Evolutionary conservation across 2,797 vertebrate genomes (phyloP).

Genomic region (Lepilemur ruficaudatus): DNA sequence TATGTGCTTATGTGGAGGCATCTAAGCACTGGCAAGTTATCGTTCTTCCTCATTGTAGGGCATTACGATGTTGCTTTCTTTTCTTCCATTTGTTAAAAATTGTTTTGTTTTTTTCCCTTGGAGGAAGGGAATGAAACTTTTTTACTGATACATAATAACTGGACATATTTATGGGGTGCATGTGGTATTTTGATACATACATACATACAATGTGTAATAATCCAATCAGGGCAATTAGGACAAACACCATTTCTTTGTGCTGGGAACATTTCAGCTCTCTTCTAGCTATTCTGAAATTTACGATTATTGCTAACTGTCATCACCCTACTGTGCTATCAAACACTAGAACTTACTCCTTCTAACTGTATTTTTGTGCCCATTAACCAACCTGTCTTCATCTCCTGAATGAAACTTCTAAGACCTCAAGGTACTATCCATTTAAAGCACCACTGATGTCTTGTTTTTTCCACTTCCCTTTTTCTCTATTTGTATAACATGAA

Average conservation of each 20-base stretch:
- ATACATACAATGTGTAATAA: not conserved
- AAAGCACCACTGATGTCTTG: not conserved
- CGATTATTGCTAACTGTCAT: not conserved
- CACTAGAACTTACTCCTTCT: not conserved
- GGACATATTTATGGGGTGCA: not conserved
- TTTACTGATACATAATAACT: not conserved
- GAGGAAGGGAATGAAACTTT: not conserved
- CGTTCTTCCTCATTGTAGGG: not conserved
- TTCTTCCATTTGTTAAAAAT: slow-evolving; percentile 56
- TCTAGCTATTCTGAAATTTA: not conserved
- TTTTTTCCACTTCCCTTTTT: not conserved
- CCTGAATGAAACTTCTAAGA: slow-evolving; percentile 24
- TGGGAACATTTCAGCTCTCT: not conserved
- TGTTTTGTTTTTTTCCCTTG: not conserved
- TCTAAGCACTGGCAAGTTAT: slow-evolving; percentile 57
- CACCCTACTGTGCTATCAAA: not conserved
- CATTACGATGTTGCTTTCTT: slow-evolving; percentile 51
- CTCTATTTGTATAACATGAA: not conserved
- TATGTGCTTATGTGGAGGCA: slow-evolving; percentile 69
- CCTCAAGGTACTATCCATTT: slow-evolving; percentile 2
- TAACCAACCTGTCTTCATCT: not conserved
- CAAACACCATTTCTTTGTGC: not conserved
- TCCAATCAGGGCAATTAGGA: not conserved
- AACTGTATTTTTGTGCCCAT: not conserved
- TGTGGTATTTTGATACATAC: not conserved